phyloP scores from a whole-genome alignment of 2,888 invertebrate species.

The Gandaritis pyraliata region DNA sequence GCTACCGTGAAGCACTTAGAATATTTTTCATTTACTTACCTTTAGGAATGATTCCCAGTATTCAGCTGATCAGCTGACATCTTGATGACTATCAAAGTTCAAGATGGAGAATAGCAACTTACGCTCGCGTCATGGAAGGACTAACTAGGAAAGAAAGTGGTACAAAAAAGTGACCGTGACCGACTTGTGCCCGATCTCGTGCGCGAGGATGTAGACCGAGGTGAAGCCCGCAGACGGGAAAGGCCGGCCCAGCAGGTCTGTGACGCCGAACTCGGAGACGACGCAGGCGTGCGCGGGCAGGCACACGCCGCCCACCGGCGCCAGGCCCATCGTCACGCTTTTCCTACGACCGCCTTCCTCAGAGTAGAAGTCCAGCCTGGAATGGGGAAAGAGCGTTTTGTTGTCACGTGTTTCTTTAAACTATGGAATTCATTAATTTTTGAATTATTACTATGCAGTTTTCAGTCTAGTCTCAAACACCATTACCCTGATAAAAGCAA shows the following conservation, averaged over 20 bases:
- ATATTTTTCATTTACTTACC: not conserved
- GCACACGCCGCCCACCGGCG: slow-evolving; percentile 92
- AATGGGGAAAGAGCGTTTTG: slow-evolving; percentile 39
- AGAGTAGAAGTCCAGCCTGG: slow-evolving; percentile 89
- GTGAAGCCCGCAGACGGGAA: slow-evolving; percentile 94
- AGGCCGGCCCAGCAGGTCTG: slow-evolving; percentile 89
- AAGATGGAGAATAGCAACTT: too few species aligned
- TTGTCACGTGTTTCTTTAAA: too few species aligned
- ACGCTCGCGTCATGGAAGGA: not conserved
- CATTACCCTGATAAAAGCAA: slow-evolving; percentile 89
- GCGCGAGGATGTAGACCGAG: slow-evolving; percentile 92
- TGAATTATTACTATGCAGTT: not conserved
- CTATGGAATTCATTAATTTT: too few species aligned
- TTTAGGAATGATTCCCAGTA: not conserved
- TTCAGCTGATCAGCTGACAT: not conserved
- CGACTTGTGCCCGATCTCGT: slow-evolving; percentile 94
- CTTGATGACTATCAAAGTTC: too few species aligned
- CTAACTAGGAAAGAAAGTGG: slow-evolving; percentile 19
- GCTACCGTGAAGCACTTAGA: not conserved
- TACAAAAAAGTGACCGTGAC: slow-evolving; percentile 51
- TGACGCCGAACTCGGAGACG: slow-evolving; percentile 90
- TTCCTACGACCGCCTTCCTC: slow-evolving; percentile 88
- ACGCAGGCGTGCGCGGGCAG: slow-evolving; percentile 89
- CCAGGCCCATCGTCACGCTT: slow-evolving; percentile 91
- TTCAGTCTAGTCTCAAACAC: slow-evolving; percentile 6